Evolutionary conservation across 2,113 vertebrate species (phyloP).

Genomic region (Malurus elegans): DNA sequence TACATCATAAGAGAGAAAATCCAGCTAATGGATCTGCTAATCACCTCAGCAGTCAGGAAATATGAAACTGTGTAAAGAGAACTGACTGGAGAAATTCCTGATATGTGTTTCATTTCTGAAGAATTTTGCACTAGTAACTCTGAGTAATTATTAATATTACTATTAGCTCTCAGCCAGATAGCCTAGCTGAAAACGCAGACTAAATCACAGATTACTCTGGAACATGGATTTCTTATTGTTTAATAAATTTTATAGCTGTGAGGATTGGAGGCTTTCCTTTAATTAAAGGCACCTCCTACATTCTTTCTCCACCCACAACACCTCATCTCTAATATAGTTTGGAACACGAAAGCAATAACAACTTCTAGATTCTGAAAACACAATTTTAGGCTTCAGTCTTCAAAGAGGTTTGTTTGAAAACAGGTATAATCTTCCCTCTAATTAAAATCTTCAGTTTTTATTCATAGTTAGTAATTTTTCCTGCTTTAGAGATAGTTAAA

Average conservation of each 20-base stretch:
- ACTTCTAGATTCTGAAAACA: conserved; percentile 4
- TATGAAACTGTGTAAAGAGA: neutral
- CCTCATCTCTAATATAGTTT: neutral
- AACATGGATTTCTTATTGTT: neutral
- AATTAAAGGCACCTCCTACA: neutral
- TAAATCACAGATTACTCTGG: neutral
- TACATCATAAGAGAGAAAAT: neutral
- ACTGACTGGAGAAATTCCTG: neutral
- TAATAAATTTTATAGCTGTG: neutral
- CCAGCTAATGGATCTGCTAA: neutral
- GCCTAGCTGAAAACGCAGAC: neutral
- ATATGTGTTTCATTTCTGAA: neutral
- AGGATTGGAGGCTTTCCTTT: neutral
- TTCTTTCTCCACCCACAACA: neutral
- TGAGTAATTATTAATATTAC: neutral
- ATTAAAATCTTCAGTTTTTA: neutral
- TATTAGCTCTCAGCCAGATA: neutral
- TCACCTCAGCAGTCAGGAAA: neutral
- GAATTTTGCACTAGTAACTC: neutral
- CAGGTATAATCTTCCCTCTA: neutral
- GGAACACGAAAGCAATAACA: neutral
- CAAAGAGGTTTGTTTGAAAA: neutral
- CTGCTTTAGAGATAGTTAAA: neutral
- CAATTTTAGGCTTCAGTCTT: neutral
- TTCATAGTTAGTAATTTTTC: neutral